Percentiles rank a stretch among this genome's conserved stretches.
Conservation (phyloP, 2,113 vertebrate genomes). For the Phalacrocorax pelagicus region DNA sequence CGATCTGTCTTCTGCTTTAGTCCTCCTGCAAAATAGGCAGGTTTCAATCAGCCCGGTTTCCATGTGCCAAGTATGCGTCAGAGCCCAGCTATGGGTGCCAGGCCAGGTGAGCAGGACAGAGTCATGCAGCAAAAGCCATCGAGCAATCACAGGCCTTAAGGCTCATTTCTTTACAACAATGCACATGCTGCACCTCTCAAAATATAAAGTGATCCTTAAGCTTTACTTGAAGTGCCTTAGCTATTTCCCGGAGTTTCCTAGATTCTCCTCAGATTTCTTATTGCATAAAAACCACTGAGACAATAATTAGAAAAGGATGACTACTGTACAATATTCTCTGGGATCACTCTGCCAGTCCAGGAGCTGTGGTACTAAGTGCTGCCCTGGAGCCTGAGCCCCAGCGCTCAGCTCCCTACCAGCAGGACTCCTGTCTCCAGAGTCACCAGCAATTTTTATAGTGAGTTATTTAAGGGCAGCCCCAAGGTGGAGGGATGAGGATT, state of each 20-base stretch:
- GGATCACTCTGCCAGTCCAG: neutral
- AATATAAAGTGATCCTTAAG: neutral
- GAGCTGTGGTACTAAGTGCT: neutral
- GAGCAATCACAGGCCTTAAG: neutral
- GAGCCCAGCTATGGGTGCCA: neutral
- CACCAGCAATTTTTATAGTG: neutral
- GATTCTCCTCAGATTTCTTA: neutral
- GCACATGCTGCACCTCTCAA: neutral
- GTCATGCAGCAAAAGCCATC: neutral
- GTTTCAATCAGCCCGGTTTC: neutral
- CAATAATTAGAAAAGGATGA: neutral
- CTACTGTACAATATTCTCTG: neutral
- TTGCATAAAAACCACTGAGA: neutral
- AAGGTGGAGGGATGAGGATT: neutral
- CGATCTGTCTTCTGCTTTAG: conserved; percentile 53
- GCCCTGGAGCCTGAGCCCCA: neutral
- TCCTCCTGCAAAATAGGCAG: conserved; percentile 61
- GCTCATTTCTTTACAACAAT: neutral
- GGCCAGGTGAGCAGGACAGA: neutral
- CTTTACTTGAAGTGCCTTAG: neutral
- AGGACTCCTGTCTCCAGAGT: neutral
- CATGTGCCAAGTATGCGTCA: neutral
- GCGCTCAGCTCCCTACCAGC: neutral
- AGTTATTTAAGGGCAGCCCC: neutral
- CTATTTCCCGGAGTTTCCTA: neutral